Conservation (phyloP, 53 echinoderm and acorn worm species). For the Echinarachnius parma region DNA sequence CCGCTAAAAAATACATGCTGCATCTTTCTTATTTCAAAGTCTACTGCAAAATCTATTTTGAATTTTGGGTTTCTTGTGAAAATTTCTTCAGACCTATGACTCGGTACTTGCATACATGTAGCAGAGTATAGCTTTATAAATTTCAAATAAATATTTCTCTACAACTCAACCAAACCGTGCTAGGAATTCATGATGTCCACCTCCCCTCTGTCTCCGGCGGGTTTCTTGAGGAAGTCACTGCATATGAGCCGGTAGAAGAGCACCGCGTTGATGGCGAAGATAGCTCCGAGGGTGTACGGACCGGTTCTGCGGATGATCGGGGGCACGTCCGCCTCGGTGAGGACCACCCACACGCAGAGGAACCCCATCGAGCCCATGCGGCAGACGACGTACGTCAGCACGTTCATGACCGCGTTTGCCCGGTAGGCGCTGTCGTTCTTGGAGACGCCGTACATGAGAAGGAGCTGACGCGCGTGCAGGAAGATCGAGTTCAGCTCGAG, state of each 20-base stretch:
- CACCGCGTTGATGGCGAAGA: constrained; percentile 54
- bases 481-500: constrained; percentile 67
- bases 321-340: constrained; percentile 15
- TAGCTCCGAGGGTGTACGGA: constrained; percentile 5
- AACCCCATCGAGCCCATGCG: constrained; percentile 53
- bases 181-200: constrained; percentile 41
- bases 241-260: constrained; percentile 55
- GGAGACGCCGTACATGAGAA: constrained; percentile 55
- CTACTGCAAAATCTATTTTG: no score
- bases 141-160: no score
- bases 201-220: neutral
- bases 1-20: no score
- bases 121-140: no score
- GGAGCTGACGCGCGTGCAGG: constrained; percentile 62
- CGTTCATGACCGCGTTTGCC: constrained; percentile 50
- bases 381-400: constrained; percentile 55
- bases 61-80: no score
- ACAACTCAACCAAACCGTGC: no score
- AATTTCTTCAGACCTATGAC: no score
- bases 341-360: constrained; percentile 39
- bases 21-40: no score
- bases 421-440: constrained; percentile 38
- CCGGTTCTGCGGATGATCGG: constrained; percentile 36
- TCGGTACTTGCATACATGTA: no score
- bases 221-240: constrained; percentile 55